These are phyloP conservation scores for Taphrorychus bicolor DNA, from an alignment of 2,888 invertebrate species.

Conservation along the genomic window DNA sequence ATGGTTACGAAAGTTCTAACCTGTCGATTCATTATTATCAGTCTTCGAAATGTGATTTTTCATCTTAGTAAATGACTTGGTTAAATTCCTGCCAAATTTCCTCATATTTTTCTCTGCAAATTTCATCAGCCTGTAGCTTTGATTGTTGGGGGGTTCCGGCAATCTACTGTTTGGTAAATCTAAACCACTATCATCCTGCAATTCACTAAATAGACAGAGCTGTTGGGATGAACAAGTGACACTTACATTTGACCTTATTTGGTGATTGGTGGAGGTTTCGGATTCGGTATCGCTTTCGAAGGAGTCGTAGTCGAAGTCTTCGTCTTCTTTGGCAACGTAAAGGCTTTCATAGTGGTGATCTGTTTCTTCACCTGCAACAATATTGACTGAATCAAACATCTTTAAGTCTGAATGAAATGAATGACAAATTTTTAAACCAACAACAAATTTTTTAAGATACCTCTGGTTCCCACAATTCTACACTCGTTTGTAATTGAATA, in stretches of 20 bases:
- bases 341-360: conserved; percentile 77
- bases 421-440: no score
- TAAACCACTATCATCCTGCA: conserved; percentile 61
- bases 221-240: neutral
- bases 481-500: no score
- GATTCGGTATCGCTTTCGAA: conserved; percentile 74
- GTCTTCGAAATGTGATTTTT: conserved; percentile 57
- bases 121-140: conserved; percentile 68
- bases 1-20: no score
- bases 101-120: conserved; percentile 70
- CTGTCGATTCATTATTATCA: conserved; percentile 47
- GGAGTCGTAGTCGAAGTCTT: conserved; percentile 62
- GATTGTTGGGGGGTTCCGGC: conserved; percentile 65
- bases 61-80: conserved; percentile 64
- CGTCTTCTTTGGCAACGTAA: conserved; percentile 51
- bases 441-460: no score
- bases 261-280: conserved; percentile 60
- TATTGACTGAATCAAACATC: neutral
- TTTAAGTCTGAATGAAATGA: no score
- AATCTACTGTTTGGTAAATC: conserved; percentile 64
- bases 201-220: neutral
- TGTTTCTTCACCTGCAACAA: conserved; percentile 63
- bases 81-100: conserved; percentile 70
- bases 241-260: no score
- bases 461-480: no score